phyloP scores from a whole-genome alignment of 2,797 vertebrate genomes.

The Aldrovandia affinis region DNA sequence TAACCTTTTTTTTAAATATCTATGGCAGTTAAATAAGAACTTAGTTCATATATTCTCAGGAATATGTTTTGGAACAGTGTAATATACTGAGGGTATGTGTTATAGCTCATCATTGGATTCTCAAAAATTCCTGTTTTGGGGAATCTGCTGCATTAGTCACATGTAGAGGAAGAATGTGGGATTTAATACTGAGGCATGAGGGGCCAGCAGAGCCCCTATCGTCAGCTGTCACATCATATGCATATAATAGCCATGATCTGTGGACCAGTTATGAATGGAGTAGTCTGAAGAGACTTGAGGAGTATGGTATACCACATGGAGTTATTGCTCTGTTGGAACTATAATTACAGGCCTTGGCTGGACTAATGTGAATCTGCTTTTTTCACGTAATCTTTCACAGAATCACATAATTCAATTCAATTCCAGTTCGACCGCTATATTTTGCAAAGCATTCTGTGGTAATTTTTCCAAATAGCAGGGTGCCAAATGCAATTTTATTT shows the following conservation, averaged over 20 bases:
- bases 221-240: background rate
- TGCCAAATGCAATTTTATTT: background rate
- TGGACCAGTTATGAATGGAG: background rate
- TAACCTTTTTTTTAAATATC: background rate
- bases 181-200: background rate
- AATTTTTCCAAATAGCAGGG: background rate
- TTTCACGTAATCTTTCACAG: background rate
- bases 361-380: background rate
- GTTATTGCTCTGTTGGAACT: background rate
- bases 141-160: background rate
- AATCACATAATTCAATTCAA: background rate
- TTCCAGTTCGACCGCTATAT: background rate
- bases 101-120: background rate
- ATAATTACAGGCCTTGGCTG: background rate
- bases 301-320: background rate
- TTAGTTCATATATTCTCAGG: background rate
- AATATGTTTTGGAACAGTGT: background rate
- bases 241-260: background rate
- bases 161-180: background rate
- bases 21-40: background rate
- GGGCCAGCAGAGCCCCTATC: background rate
- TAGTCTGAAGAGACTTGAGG: background rate
- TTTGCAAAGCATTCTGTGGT: background rate
- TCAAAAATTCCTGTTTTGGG: background rate
- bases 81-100: background rate